Base-by-base conservation (phyloP, 1,140 invertebrate species). In the Lepidurus packardi region DNA sequence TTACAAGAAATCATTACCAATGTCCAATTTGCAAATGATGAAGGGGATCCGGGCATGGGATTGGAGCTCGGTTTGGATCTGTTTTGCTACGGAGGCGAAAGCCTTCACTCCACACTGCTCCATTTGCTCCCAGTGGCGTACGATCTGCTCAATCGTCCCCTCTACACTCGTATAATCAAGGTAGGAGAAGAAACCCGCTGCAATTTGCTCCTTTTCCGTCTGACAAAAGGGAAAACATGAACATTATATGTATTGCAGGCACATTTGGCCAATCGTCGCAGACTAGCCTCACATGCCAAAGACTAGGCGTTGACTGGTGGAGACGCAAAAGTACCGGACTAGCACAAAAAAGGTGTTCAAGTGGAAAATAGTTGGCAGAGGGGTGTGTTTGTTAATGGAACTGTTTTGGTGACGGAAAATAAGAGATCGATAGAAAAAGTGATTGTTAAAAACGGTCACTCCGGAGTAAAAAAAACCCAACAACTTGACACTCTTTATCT, bases 41-140 rank as follows among this genome's bases (percentile, higher is more conserved):
- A 98, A 85, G 95, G 93, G 84, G 96, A 98, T 85, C 97, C 96
- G 87, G 96, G 95, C 1, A 95, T 93, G 75, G 92, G 93, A 7
- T 83, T 98, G 1, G 95, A 98, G 85, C 85, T 96, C 42, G 95
- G 94, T 0, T 89, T 95, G 45, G 90, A 95, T 85, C 84, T 97
- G 21, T 94, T 98, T 83, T 90, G 88, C 79, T 92, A 89, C 82
- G 94, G 93, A 0, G 84, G 90, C 77, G 83, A 88, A 76, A 85
- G 88, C 77, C 87, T 97, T 73, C 90, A 96, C 85, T 85, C 87
- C 41, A 89, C 87, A 75, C 87, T 90, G 2, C 82, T 89, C 43
- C 87, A 87, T 79, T 86, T 94, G 80, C 85, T 98, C 9, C 87
- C 88, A 25, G 88, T 92, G n/a, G 91, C 91, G 1, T 97, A 97